Conservation (phyloP, 1,140 invertebrate genomes). For the Psilanteris sp. region DNA sequence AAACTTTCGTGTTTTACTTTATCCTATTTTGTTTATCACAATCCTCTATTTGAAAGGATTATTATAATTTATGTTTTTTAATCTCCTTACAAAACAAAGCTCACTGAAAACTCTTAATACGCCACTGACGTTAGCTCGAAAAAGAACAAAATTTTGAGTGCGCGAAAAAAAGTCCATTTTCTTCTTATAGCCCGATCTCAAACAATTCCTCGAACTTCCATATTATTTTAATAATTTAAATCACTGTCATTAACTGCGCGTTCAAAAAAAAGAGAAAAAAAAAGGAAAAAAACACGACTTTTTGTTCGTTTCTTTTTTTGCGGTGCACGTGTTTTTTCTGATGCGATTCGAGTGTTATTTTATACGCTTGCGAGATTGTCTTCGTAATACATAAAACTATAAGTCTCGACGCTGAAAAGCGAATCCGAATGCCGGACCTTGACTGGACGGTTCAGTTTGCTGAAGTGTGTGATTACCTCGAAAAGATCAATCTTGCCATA, state of each 20-base stretch:
- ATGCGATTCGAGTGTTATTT: slow-evolving; percentile 46
- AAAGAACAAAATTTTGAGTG: too few relatives aligned
- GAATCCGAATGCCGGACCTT: slow-evolving; percentile 51
- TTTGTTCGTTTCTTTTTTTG: slow-evolving; percentile 21
- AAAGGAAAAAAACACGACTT: slow-evolving; percentile 4
- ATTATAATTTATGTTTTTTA: too few relatives aligned
- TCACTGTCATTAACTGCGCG: slow-evolving; percentile 16
- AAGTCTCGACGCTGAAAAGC: slow-evolving; percentile 51
- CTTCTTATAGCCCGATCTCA: background rate
- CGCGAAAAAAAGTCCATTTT: slow-evolving; percentile 1
- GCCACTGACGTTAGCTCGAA: too few relatives aligned
- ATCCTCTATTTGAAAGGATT: too few relatives aligned
- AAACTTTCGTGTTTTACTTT: background rate
- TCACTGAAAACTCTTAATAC: background rate
- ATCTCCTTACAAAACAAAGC: background rate
- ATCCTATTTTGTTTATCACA: slow-evolving; percentile 3
- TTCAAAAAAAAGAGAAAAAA: too few relatives aligned
- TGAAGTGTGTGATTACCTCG: slow-evolving; percentile 57
- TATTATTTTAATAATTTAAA: slow-evolving; percentile 36
- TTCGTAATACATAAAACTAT: slow-evolving; percentile 51
- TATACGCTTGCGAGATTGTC: slow-evolving; percentile 40
- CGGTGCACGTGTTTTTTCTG: slow-evolving; percentile 8
- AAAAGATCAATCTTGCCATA: slow-evolving; percentile 59
- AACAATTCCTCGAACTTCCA: slow-evolving; percentile 15
- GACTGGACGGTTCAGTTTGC: slow-evolving; percentile 58